These are phyloP conservation scores for Cryptosula pallasiana DNA, from an alignment of 2,888 invertebrate genomes.

Conservation along the genomic window DNA sequence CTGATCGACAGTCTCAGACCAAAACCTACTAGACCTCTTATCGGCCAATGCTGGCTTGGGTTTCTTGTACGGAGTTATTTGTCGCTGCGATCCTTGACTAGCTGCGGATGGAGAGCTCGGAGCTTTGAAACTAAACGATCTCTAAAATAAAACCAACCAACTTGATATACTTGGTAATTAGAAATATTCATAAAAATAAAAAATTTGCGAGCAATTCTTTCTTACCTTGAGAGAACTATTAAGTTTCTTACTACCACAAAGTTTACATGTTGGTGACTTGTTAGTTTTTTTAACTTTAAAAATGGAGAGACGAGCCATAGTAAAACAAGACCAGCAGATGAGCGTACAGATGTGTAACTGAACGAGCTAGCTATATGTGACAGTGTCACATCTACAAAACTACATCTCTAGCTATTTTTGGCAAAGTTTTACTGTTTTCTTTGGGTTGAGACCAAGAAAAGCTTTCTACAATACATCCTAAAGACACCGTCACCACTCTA, in stretches of 20 bases:
- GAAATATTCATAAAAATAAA: no score
- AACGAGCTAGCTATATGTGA: no score
- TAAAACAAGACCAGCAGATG: no score
- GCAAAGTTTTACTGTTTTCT: no score
- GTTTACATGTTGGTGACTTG: not conserved
- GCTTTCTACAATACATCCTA: no score
- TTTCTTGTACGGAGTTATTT: conserved; percentile 36
- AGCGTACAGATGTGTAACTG: no score
- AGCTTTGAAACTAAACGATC: conserved; percentile 26
- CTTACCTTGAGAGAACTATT: not conserved
- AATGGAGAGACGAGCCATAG: not conserved
- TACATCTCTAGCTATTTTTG: no score
- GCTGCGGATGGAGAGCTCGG: not conserved
- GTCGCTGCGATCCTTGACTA: not conserved
- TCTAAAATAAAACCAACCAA: conserved; percentile 24
- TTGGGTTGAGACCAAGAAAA: no score
- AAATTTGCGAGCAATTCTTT: no score
- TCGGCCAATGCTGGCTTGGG: conserved; percentile 41
- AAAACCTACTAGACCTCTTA: conserved; percentile 39
- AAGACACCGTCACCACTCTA: no score
- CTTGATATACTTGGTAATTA: no score
- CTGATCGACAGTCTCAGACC: conserved; percentile 45
- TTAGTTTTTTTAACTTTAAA: not conserved
- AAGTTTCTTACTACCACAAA: not conserved
- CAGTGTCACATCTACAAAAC: no score